A percentile compares a stretch with the other conserved stretches of the same genome.
These are phyloP conservation scores for Drosophila limbata DNA, from an alignment of 2,888 invertebrate genomes.

Conservation along the genomic window DNA sequence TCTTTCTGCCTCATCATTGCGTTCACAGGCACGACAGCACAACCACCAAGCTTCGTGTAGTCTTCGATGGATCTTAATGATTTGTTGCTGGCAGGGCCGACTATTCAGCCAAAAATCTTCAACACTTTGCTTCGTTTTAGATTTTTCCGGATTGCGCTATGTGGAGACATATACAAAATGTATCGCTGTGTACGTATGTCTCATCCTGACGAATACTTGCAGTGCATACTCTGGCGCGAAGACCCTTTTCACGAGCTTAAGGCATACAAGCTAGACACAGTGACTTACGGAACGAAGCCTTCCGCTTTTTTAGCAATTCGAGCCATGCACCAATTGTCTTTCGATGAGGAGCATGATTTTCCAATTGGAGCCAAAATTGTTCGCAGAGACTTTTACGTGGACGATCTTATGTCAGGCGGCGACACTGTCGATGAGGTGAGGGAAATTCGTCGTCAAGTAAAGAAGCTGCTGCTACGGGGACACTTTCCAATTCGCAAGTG, in stretches of 20 bases:
- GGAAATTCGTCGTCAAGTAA: background rate
- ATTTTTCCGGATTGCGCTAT: background rate
- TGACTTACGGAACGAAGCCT: background rate
- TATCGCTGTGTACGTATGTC: background rate
- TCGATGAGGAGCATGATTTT: background rate
- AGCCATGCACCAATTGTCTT: background rate
- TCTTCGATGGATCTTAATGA: too few relatives aligned
- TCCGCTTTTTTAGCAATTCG: background rate
- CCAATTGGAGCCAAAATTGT: background rate
- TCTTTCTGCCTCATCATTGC: background rate
- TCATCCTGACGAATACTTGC: background rate
- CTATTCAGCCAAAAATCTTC: background rate
- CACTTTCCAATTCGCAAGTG: background rate
- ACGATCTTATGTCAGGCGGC: background rate
- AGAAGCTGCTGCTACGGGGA: background rate
- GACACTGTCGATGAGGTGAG: background rate
- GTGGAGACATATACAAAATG: background rate
- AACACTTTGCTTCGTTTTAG: background rate
- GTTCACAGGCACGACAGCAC: background rate
- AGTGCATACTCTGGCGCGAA: background rate
- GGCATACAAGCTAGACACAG: background rate
- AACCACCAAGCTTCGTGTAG: background rate
- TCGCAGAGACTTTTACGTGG: background rate
- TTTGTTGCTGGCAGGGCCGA: background rate
- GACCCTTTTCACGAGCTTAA: background rate